Base-by-base conservation (phyloP, 1,140 invertebrate species). In the Drosophila takahashii region DNA sequence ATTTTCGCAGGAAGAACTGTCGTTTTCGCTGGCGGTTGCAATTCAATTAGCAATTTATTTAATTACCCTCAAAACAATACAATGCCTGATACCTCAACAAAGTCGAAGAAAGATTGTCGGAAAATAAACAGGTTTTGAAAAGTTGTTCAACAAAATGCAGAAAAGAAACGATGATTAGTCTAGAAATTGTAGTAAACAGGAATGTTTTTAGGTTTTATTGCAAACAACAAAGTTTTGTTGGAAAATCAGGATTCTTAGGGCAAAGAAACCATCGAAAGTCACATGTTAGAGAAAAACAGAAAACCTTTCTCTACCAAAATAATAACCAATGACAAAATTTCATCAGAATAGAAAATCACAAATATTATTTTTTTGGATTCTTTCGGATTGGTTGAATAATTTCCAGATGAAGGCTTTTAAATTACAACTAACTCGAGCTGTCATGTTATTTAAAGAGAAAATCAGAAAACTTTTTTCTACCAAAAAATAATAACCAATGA, bases 11-110 rank as follows among this genome's bases (percentile, higher is more conserved):
- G 32, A 42, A 36, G 26, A 27, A 3, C n/a, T 41, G 44, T 27
- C 34, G 6, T 36, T 67, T 48, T 47, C 5, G 2, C 13, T 18
- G 13, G 11, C 16, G 18, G 52, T 34, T 18, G 41, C 50, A 48
- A 70, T 70, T 70, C 52, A 71, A 71, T 71, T 71, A 57, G 27
- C 27, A 47, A 32, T 37, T 47, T 51, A 26, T 65, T 51, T 51
- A 51, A 65, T 51, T 67, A 60, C 36, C 27, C 36, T n/a, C 18
- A 36, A 15, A 51, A 13, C 1, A 8, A 67, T 42, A 36, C 36
- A 47, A 39, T 37, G 16, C 41, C 32, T 16, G 18, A 32, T 29
- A 9, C 15, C 5, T n/a, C 9, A 27, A 37, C 10, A 9, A 50
- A 48, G 10, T 22, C 27, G 13, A 37, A 8, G n/a, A 11, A 8